Evolutionary conservation across 2,888 invertebrate genomes (phyloP), one percentile per base, ranked within the genome.

Genomic region (Nysson spinosus): DNA sequence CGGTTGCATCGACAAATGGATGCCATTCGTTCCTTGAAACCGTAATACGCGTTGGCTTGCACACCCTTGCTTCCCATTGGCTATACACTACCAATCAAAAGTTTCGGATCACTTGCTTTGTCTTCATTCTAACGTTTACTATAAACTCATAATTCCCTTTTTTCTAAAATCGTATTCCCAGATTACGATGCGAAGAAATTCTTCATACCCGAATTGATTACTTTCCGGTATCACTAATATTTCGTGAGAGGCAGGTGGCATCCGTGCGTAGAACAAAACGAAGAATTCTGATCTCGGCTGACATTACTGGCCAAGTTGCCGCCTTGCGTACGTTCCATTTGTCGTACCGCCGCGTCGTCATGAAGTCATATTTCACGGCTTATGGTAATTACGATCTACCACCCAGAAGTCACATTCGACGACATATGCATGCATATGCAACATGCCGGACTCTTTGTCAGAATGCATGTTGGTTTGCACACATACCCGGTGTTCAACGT

Each of bases 291-390:
- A 77, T 72, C 67, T 69, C 69, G 66, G 52, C 55, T 61, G 69
- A 67, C 71, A 77, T 78, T 78, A 75, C 62, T 22, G 68, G 69
- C 46, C 61, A 60, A 49, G 57, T 67, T 26, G 55, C 26, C 24
- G 52, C 72, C 71, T n/a, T n/a, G n/a, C n/a, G 78, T 47, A 70
- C 68, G 81, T 81, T 82, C 79, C 80, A 83, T 85, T 85, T 80
- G 82, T 82, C 80, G 77, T 77, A 72, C 58, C 55, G 63, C 63
- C 75, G 77, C 80, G 82, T 85, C 84, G 83, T 83, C 83, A 84
- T 80, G 78, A 80, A 83, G 82, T 83, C 83, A 84, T 85, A 84
- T 85, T 85, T 85, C 83, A 85, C 80, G 82, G 83, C 82, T 85
- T 84, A 83, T 83, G 85, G 81, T 85, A 85, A 85, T 85, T 84